Evolutionary conservation across 2,888 invertebrate genomes (phyloP), one percentile per base, ranked within the genome.

Genomic region (Electrophaes corylata): DNA sequence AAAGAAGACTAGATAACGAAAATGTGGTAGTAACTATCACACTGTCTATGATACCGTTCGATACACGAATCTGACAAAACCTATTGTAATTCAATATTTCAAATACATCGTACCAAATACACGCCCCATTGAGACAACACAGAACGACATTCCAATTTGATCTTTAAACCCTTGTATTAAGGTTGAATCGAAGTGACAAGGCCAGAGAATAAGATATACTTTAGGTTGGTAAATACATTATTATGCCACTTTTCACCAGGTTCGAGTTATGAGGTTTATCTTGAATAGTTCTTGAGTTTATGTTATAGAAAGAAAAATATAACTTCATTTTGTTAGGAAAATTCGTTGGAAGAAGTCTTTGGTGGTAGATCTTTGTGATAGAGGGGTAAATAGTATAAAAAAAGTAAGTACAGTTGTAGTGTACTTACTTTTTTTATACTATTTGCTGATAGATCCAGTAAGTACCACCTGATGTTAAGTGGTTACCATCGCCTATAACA

Each of bases 41-140:
- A 12, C 5, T 40, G 26, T 49, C 55, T 57, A 43, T 55, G 46
- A 45, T 19, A 19, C 29, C 40, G 49, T 19, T 49, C 57, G 39
- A 57, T 58, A 55, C 61, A 62, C 54, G 61, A 58, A 61, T 64
- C 65, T 62, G 61, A 65, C 67, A 63, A 65, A 64, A 61, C 61
- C 65, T 62, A 69, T 71, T 68, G 70, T 70, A 71, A 73, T 70
- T 69, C 66, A 73, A 73, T 71, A 73, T 69, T 67, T 69, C 61
- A 67, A 53, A 67, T 64, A 59, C 50, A 59, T 51, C 35, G 41
- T 41, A 19, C 5, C n/a, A 12, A 51, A 55, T 31, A 57, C 51
- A 39, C 29, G 46, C 35, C 49, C 20, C 19, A 19, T 51, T 60
- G 55, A 55, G 58, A 54, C 35, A 60, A 58, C 60, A 23, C 33